phyloP scores from a whole-genome alignment of 2,888 invertebrate genomes.

The Hesperia comma region DNA sequence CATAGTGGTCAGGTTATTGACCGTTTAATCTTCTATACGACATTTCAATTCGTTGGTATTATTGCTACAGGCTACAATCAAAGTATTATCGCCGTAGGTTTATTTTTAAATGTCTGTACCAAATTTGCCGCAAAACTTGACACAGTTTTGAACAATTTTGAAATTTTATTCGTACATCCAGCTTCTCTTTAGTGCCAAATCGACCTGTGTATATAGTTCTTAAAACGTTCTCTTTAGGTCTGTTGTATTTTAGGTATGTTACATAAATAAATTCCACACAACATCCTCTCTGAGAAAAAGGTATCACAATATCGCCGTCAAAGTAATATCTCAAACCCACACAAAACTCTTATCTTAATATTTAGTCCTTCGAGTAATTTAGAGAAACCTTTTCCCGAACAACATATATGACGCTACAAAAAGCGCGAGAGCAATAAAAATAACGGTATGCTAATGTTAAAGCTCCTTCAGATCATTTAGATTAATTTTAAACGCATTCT shows the following conservation, averaged over 20 bases:
- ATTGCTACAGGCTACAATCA: neutral
- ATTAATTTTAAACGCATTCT: slow-evolving; percentile 6
- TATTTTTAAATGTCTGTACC: too few relatives aligned
- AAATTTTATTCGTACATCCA: too few relatives aligned
- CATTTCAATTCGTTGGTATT: neutral
- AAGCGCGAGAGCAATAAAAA: slow-evolving; percentile 16
- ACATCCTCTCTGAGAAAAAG: neutral
- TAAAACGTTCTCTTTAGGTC: too few relatives aligned
- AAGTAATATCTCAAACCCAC: slow-evolving; percentile 11
- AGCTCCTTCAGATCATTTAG: slow-evolving; percentile 4
- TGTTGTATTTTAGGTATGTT: too few relatives aligned
- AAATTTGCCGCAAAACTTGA: too few relatives aligned
- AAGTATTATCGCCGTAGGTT: neutral
- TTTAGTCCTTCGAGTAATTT: neutral
- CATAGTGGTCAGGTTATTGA: slow-evolving; percentile 25
- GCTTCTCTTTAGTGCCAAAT: too few relatives aligned
- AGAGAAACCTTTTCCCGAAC: neutral
- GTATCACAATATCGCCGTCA: neutral
- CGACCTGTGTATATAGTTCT: too few relatives aligned
- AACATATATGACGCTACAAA: slow-evolving; percentile 14
- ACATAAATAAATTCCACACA: neutral
- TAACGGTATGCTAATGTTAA: slow-evolving; percentile 19
- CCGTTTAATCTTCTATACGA: neutral
- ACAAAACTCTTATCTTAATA: slow-evolving; percentile 2
- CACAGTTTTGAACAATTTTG: too few relatives aligned